Evolutionary conservation across 2,113 vertebrate genomes (phyloP).

Genomic region (Butastur rufipennis): DNA sequence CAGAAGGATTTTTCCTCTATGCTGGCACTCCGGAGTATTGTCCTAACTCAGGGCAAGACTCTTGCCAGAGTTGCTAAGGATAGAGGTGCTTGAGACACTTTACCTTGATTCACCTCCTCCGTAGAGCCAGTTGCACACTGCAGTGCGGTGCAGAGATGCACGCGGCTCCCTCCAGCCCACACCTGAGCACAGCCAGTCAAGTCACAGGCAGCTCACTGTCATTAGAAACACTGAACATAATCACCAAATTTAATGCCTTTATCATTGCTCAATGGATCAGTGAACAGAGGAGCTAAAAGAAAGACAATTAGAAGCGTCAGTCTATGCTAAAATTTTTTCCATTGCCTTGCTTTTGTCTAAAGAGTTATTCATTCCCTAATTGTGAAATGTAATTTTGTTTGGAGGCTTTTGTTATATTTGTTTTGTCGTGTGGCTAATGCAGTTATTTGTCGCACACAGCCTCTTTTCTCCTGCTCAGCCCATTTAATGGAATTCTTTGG

Average conservation of each 20-base stretch:
- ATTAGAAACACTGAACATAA: conserved; percentile 67
- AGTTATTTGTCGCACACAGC: neutral
- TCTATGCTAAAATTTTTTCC: conserved; percentile 34
- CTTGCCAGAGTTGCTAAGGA: neutral
- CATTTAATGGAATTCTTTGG: conserved; percentile 25
- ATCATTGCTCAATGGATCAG: conserved; percentile 70
- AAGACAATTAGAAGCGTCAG: conserved; percentile 65
- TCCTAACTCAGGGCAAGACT: neutral
- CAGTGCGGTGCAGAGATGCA: neutral
- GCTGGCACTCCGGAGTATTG: neutral
- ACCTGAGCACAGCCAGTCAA: conserved; percentile 50
- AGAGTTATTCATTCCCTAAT: conserved; percentile 68
- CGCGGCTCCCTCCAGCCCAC: conserved; percentile 11
- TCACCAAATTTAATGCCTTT: conserved; percentile 73
- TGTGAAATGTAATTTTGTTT: conserved; percentile 70
- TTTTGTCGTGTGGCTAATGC: conserved; percentile 50
- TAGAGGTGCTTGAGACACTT: neutral
- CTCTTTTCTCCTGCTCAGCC: neutral
- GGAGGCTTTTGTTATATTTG: conserved; percentile 45
- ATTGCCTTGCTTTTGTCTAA: conserved; percentile 59
- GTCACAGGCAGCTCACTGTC: conserved; percentile 48
- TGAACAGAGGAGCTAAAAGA: conserved; percentile 62
- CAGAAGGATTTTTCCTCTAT: neutral
- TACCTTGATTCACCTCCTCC: neutral
- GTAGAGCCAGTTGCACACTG: neutral